Percentiles rank a stretch among this genome's conserved stretches.
These are phyloP conservation scores for Strigops habroptila DNA, from an alignment of 2,113 vertebrate species.

Conservation along the genomic window DNA sequence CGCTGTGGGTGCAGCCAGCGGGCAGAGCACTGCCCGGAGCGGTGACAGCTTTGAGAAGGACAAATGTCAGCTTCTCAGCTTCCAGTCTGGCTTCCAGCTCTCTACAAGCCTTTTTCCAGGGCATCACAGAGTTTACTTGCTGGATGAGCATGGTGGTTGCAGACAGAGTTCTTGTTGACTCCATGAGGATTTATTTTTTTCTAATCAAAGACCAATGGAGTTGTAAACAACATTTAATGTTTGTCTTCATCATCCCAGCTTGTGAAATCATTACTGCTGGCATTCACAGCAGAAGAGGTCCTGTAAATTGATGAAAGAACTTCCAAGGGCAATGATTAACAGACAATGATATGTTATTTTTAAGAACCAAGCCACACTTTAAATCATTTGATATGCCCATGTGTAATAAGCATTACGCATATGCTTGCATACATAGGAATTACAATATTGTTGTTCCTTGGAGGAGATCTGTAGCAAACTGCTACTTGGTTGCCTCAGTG, in stretches of 20 bases:
- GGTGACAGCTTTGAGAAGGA: neutral
- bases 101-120: neutral
- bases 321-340: constrained; percentile 17
- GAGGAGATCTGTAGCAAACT: neutral
- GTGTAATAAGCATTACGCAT: neutral
- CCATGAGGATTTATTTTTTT: neutral
- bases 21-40: neutral
- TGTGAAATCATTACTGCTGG: constrained; percentile 32
- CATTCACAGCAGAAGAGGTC: constrained; percentile 5
- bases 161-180: constrained; percentile 4
- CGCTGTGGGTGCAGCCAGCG: neutral
- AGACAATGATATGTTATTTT: neutral
- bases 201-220: neutral
- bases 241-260: constrained; percentile 23
- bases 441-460: neutral
- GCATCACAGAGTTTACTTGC: neutral
- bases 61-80: neutral
- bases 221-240: constrained; percentile 25
- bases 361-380: neutral
- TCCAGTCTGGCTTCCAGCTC: neutral
- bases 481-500: neutral
- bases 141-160: neutral
- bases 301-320: neutral
- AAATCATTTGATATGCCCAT: neutral
- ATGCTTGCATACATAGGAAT: neutral